A percentile compares a stretch with the other conserved stretches of the same genome.
Conservation (phyloP, 2,888 invertebrate species). For the Imbricaverruca yamaguchii region DNA sequence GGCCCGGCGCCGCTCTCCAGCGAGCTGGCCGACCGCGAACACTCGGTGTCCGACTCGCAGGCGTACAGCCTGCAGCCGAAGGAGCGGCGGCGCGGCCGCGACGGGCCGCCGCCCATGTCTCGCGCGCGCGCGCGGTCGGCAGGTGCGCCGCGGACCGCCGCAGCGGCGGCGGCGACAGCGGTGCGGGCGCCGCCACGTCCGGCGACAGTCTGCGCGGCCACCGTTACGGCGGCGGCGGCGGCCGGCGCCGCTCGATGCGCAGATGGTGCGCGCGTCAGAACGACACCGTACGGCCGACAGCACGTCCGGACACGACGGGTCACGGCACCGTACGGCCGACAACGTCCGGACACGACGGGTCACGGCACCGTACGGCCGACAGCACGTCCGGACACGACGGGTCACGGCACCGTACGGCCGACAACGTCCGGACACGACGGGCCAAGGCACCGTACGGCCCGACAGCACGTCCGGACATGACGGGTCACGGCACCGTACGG, state of each 20-base stretch:
- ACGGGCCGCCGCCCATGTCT: not conserved
- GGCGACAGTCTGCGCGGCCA: not conserved
- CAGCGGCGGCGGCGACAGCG: not conserved
- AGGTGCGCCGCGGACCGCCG: not conserved
- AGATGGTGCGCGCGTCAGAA: not conserved
- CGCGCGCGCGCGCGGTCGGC: not conserved
- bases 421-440: too few relatives aligned
- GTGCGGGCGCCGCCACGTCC: not conserved
- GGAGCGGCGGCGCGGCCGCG: not conserved
- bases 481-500: not conserved
- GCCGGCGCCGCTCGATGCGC: not conserved
- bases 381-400: too few relatives aligned
- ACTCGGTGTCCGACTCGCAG: not conserved
- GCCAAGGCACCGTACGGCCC: too few relatives aligned
- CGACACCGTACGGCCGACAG: not conserved
- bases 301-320: too few relatives aligned
- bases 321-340: too few relatives aligned
- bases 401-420: too few relatives aligned
- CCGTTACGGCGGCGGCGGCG: not conserved
- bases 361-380: not conserved
- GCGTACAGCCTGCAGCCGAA: not conserved
- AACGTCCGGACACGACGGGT: too few relatives aligned
- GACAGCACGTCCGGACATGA: too few relatives aligned
- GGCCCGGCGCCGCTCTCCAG: not conserved
- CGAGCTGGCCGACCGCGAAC: not conserved